Conservation (phyloP, 2,888 invertebrate genomes). For the Mythimna albipuncta region DNA sequence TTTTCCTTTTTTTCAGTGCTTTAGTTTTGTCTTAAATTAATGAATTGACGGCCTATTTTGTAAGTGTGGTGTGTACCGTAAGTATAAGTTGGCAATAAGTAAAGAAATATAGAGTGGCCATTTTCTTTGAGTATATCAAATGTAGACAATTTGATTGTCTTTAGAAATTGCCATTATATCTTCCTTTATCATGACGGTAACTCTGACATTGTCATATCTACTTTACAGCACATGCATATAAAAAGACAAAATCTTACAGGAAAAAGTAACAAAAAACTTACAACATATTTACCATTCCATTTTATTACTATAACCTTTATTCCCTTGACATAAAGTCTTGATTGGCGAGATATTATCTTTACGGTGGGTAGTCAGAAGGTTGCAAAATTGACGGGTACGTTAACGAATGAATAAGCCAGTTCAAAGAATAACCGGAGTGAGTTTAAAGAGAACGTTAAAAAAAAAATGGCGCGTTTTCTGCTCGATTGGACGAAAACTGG, state of each 20-base stretch:
- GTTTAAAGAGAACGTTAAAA: constrained; percentile 75
- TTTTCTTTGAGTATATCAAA: not conserved
- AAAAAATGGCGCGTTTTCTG: constrained; percentile 75
- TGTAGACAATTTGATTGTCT: not conserved
- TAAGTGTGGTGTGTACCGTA: no score
- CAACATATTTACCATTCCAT: not conserved
- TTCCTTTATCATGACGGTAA: not conserved
- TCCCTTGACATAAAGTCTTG: constrained; percentile 23
- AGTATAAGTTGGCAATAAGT: no score
- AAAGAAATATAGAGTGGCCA: not conserved
- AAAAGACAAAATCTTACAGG: constrained; percentile 45
- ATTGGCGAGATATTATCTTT: constrained; percentile 20
- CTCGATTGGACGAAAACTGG: constrained; percentile 77
- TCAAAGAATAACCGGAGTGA: constrained; percentile 76
- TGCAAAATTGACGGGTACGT: constrained; percentile 68
- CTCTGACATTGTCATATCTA: constrained; percentile 7
- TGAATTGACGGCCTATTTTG: no score
- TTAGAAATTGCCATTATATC: not conserved
- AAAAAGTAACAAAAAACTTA: constrained; percentile 31
- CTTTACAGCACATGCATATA: constrained; percentile 23
- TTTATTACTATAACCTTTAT: constrained; percentile 21
- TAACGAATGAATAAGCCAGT: constrained; percentile 79
- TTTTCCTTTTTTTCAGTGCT: no score
- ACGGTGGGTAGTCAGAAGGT: constrained; percentile 19
- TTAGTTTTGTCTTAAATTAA: no score